Evolutionary conservation across 2,888 invertebrate genomes (phyloP).

Genomic region (Copidosoma aretas): DNA sequence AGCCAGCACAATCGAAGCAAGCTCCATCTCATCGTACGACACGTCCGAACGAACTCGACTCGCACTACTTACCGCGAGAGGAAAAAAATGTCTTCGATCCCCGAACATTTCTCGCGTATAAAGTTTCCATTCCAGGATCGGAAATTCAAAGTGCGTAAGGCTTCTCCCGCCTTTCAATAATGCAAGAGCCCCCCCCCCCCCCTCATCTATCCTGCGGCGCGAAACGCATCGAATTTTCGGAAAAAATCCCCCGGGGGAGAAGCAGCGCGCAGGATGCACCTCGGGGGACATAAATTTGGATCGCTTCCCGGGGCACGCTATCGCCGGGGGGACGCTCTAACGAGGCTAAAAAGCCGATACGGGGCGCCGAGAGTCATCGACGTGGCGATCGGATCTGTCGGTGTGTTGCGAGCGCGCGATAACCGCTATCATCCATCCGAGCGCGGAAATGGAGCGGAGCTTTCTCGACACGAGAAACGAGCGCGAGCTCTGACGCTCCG

Average conservation of each 20-base stretch:
- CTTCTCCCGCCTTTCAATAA: no score
- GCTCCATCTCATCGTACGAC: no score
- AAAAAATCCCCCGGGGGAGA: no score
- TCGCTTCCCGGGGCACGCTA: no score
- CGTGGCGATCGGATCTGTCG: slow-evolving; percentile 37
- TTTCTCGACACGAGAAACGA: background rate
- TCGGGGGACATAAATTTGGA: no score
- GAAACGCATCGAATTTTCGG: no score
- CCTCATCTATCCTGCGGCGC: background rate
- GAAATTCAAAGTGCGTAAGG: background rate
- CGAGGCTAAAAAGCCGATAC: no score
- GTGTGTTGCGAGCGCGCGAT: slow-evolving; percentile 47
- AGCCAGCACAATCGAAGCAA: no score
- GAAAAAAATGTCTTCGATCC: background rate
- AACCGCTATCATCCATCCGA: slow-evolving; percentile 49
- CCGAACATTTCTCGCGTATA: background rate
- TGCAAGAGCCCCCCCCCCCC: background rate
- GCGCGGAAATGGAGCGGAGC: slow-evolving; percentile 35
- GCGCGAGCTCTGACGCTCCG: background rate
- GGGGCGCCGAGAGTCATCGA: background rate
- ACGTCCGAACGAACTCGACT: slow-evolving; percentile 1
- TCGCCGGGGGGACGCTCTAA: no score
- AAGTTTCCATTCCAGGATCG: background rate
- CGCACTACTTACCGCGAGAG: background rate
- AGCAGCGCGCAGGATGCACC: no score